Percentiles rank a stretch among this genome's conserved stretches.
phyloP scores from a whole-genome alignment of 2,113 vertebrate species.

The Apodemus sylvaticus region DNA sequence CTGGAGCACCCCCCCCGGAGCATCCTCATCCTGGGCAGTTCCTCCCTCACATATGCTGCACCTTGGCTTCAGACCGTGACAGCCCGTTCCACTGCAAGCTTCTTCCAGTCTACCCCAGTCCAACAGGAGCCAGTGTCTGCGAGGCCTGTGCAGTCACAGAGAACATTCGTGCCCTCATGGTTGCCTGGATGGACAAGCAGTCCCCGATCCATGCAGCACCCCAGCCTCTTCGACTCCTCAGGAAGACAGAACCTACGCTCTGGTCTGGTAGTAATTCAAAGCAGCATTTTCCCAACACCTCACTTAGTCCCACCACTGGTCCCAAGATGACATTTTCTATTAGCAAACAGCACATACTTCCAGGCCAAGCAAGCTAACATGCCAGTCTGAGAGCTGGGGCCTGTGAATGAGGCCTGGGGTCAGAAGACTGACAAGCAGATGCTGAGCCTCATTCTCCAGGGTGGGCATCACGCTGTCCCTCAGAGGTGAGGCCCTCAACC shows the following conservation, averaged over 20 bases:
- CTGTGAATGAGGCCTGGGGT: background rate
- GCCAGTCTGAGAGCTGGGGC: background rate
- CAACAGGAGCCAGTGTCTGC: fast-evolving
- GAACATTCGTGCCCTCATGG: fast-evolving
- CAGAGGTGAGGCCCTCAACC: background rate
- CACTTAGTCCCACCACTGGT: background rate
- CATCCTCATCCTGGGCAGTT: fast-evolving
- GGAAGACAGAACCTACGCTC: fast-evolving
- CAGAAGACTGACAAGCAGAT: background rate
- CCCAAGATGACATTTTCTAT: background rate
- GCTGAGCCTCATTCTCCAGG: background rate
- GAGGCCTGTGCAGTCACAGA: fast-evolving
- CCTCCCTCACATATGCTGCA: too few relatives aligned
- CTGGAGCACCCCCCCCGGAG: background rate
- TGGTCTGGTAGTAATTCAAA: background rate
- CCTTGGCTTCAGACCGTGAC: background rate
- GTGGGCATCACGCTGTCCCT: background rate
- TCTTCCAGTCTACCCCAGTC: background rate
- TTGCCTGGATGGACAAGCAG: background rate
- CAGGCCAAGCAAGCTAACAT: background rate
- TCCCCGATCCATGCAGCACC: fast-evolving
- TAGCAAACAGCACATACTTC: background rate
- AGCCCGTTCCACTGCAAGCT: background rate
- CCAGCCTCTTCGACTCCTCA: fast-evolving
- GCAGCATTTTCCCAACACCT: background rate